A percentile compares a stretch with the other conserved stretches of the same genome.
phyloP scores from a whole-genome alignment of 2,113 vertebrate species.

The Cervus canadensis region DNA sequence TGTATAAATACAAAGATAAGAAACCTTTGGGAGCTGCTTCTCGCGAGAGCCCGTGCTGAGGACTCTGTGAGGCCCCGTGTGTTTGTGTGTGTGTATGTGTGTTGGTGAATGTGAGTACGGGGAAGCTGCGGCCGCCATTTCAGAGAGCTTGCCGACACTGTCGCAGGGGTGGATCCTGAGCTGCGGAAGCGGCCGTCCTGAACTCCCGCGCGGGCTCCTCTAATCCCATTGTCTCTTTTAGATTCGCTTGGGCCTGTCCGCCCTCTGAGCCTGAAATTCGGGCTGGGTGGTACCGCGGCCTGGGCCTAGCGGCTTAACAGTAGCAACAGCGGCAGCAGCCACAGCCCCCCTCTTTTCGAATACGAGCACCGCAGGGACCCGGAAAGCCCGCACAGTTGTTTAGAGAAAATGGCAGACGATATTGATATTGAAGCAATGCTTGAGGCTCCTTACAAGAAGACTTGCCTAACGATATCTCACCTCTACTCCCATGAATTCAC shows the following conservation, averaged over 20 bases:
- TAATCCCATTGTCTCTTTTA: constrained; percentile 74
- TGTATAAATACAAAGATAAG: too few species aligned
- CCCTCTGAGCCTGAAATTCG: constrained; percentile 60
- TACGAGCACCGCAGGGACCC: constrained; percentile 32
- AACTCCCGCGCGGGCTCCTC: constrained; percentile 42
- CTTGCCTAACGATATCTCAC: constrained; percentile 99
- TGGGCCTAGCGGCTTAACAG: constrained; percentile 67
- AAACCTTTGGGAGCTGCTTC: not conserved
- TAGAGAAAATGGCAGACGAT: constrained; percentile 96
- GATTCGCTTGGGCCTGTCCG: constrained; percentile 66
- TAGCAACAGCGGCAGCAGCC: constrained; percentile 26
- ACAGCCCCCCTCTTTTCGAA: not conserved
- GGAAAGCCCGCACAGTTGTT: constrained; percentile 73
- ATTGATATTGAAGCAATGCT: constrained; percentile 99
- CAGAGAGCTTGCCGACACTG: constrained; percentile 74
- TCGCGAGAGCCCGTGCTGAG: constrained; percentile 83
- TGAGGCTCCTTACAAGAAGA: constrained; percentile 98
- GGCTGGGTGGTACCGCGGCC: constrained; percentile 70
- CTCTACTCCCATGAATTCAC: constrained; percentile 99
- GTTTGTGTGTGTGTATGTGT: constrained; percentile 72
- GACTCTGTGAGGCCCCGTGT: constrained; percentile 71
- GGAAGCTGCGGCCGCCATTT: constrained; percentile 83
- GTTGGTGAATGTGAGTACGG: constrained; percentile 70
- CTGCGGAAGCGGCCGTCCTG: constrained; percentile 46
- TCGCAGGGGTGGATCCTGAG: constrained; percentile 66